phyloP scores from a whole-genome alignment of 1,140 invertebrate species.

The Hypothenemus hampei region DNA sequence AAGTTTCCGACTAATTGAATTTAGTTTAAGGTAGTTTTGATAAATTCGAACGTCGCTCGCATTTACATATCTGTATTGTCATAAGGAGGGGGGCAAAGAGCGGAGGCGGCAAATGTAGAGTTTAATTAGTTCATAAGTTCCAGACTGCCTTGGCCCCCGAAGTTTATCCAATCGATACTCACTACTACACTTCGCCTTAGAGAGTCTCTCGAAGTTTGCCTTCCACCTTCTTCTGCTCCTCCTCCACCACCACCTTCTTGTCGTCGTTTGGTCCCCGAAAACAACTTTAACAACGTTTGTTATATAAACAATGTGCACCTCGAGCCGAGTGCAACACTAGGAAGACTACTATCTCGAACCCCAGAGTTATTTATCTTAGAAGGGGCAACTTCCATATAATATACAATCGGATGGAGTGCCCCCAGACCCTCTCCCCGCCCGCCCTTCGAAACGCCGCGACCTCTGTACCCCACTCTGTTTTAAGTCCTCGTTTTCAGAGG shows the following conservation, averaged over 20 bases:
- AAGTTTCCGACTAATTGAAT: conserved; percentile 10
- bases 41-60: conserved; percentile 34
- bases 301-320: conserved; percentile 44
- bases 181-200: no score
- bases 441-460: no score
- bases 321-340: conserved; percentile 36
- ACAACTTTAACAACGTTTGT: conserved; percentile 45
- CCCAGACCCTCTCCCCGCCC: background rate
- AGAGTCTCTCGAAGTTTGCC: conserved; percentile 33
- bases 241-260: no score
- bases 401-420: conserved; percentile 19
- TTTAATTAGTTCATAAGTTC: conserved; percentile 46
- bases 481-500: no score
- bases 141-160: conserved; percentile 28
- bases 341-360: conserved; percentile 35
- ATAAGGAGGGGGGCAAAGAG: no score
- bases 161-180: conserved; percentile 44
- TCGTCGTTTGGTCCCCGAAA: no score
- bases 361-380: conserved; percentile 39
- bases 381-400: conserved; percentile 34
- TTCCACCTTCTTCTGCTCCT: no score
- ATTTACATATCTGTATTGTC: conserved; percentile 46
- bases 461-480: no score
- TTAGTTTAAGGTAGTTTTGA: conserved; percentile 5
- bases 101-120: conserved; percentile 39